phyloP scores from a whole-genome alignment of 2,888 invertebrate genomes.

The Leptopilina myrica region DNA sequence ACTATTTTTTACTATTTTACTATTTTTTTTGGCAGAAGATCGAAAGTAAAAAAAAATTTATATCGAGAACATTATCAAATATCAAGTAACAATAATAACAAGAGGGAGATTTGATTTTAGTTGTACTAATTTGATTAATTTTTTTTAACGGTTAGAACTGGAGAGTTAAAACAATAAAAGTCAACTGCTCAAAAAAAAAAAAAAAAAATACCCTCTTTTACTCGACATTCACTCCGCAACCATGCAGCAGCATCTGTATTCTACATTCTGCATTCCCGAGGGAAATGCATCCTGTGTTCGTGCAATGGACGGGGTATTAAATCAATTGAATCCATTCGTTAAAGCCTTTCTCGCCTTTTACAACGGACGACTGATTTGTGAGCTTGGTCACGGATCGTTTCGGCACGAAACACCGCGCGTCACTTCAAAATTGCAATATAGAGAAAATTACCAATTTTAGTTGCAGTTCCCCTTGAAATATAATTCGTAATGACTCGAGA shows the following conservation, averaged over 20 bases:
- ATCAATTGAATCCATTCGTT: conserved; percentile 56
- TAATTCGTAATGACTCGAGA: neutral
- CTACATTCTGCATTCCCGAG: conserved; percentile 36
- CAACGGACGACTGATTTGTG: conserved; percentile 42
- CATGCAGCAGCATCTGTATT: conserved; percentile 38
- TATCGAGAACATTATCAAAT: no score
- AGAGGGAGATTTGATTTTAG: neutral
- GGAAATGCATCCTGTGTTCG: conserved; percentile 40
- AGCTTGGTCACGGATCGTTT: conserved; percentile 42
- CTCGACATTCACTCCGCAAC: conserved; percentile 37
- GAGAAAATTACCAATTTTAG: conserved; percentile 36
- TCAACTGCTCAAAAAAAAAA: conserved; percentile 26
- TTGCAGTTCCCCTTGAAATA: conserved; percentile 6
- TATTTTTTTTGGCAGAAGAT: no score
- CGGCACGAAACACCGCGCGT: conserved; percentile 28
- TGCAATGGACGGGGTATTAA: conserved; percentile 47
- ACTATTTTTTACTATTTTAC: no score
- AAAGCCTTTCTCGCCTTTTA: conserved; percentile 52
- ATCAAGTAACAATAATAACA: neutral
- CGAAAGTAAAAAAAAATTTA: no score
- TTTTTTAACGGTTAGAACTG: neutral
- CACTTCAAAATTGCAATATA: conserved; percentile 31
- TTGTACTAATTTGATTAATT: conserved; percentile 19
- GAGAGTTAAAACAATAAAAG: conserved; percentile 29
- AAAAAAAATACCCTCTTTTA: neutral